Conservation (phyloP, 2,888 invertebrate species). For the Lithophane socia region DNA sequence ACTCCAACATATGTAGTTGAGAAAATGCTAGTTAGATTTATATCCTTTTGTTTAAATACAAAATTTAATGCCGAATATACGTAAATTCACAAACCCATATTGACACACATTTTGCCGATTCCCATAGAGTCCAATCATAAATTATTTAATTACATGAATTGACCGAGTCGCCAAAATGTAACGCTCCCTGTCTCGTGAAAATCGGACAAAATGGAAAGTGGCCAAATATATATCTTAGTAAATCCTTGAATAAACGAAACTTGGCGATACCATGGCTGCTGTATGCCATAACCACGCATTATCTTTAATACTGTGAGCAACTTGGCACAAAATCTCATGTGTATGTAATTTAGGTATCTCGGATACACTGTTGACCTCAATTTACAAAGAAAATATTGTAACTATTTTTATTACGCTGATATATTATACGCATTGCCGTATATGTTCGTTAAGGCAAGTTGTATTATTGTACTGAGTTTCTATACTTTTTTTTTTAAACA, state of each 20-base stretch:
- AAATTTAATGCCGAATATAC: not conserved
- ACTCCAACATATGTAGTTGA: not conserved
- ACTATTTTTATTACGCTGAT: constrained; percentile 46
- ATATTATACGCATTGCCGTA: constrained; percentile 53
- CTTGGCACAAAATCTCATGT: constrained; percentile 64
- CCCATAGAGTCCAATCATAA: constrained; percentile 31
- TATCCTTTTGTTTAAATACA: not conserved
- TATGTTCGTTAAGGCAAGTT: not conserved
- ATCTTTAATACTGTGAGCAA: constrained; percentile 52
- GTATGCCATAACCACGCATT: constrained; percentile 59
- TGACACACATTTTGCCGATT: constrained; percentile 10
- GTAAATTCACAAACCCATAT: not conserved
- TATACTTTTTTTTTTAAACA: not conserved
- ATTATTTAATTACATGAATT: constrained; percentile 57
- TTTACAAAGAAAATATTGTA: constrained; percentile 38
- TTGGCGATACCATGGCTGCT: constrained; percentile 60
- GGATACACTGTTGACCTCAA: constrained; percentile 51
- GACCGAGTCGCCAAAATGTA: constrained; percentile 55
- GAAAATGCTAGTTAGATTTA: not conserved
- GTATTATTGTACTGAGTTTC: not conserved
- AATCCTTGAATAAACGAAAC: constrained; percentile 64
- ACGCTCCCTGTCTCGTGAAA: constrained; percentile 22
- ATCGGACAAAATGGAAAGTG: constrained; percentile 72
- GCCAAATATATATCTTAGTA: constrained; percentile 72
- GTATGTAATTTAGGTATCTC: constrained; percentile 39